Evolutionary conservation across 2,797 vertebrate genomes (phyloP).

Genomic region (Balearica regulorum): DNA sequence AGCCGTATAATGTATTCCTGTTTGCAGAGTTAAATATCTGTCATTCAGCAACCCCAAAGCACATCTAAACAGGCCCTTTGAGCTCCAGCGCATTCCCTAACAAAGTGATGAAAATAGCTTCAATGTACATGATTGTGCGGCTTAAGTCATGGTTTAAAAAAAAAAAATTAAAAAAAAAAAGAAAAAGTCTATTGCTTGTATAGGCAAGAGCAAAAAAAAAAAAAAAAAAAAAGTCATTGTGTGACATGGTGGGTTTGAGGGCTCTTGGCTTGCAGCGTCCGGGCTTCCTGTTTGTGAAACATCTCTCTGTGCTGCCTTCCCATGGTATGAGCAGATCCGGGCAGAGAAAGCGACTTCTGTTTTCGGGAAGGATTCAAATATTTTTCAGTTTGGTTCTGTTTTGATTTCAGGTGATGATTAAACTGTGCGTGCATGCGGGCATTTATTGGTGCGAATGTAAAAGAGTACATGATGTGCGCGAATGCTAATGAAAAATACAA

Average conservation of each 20-base stretch:
- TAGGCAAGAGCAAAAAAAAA: neutral
- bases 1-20: neutral
- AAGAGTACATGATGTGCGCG: neutral
- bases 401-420: conserved; percentile 1
- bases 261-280: neutral
- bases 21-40: conserved; percentile 17
- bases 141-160: neutral
- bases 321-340: neutral
- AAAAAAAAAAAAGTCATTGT: conserved; percentile 27
- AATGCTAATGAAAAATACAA: neutral
- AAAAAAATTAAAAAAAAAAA: neutral
- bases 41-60: conserved; percentile 5
- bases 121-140: conserved; percentile 2
- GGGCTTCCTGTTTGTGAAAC: neutral
- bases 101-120: conserved; percentile 24
- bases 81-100: neutral
- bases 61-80: conserved; percentile 36
- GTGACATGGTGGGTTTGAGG: neutral
- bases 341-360: neutral
- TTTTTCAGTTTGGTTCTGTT: neutral
- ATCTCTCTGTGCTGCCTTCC: neutral
- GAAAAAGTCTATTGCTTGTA: neutral
- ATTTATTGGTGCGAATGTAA: neutral
- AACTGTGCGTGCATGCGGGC: neutral
- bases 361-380: neutral